Conservation (phyloP, 2,113 vertebrate species). For the Rafetus swinhoei region DNA sequence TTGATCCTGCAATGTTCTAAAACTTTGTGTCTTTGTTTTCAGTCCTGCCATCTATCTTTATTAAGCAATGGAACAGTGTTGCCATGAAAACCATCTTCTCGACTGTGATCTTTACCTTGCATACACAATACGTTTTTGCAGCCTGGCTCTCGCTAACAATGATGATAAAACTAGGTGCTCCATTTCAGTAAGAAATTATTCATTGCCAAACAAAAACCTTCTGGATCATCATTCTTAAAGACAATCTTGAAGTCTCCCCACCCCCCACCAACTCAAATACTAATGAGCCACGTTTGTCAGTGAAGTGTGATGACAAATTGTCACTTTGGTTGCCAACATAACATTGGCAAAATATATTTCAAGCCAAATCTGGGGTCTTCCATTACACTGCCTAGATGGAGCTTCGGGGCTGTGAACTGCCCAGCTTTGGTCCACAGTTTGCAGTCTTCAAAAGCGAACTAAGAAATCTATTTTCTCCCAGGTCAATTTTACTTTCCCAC, state of each 20-base stretch:
- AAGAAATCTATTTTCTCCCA: background rate
- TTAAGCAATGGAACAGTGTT: background rate
- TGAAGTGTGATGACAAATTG: background rate
- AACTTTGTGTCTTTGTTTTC: background rate
- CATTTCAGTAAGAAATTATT: background rate
- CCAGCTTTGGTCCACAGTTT: background rate
- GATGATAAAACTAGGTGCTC: background rate
- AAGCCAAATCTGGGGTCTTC: fast-evolving
- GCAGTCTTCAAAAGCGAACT: background rate
- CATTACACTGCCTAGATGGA: background rate
- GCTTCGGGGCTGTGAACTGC: background rate
- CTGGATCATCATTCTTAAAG: background rate
- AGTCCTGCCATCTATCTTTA: background rate
- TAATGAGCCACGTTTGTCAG: fast-evolving
- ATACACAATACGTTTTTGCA: background rate
- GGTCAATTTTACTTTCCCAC: background rate
- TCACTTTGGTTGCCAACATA: background rate
- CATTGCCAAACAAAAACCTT: background rate
- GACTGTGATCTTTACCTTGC: background rate
- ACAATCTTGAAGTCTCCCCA: background rate
- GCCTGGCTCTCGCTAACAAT: background rate
- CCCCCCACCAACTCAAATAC: background rate
- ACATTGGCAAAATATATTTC: background rate
- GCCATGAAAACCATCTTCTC: slow-evolving; percentile 52
- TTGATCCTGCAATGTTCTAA: background rate